These are phyloP conservation scores for Tamias sibiricus DNA, from an alignment of 2,113 vertebrate genomes.

Conservation along the genomic window DNA sequence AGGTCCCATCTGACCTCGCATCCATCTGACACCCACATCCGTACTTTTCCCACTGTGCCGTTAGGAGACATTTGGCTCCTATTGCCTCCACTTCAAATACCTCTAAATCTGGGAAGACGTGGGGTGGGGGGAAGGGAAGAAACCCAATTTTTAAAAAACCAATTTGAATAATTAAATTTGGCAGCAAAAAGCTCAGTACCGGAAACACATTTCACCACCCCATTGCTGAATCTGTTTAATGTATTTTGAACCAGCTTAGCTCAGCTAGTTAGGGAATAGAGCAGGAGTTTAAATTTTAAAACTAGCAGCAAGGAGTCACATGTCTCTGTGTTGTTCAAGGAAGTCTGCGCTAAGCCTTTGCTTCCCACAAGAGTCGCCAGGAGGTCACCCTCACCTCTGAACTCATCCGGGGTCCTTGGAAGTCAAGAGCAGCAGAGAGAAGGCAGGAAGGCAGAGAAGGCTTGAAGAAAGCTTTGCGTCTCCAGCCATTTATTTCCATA, in stretches of 20 bases:
- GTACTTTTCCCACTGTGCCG: not conserved
- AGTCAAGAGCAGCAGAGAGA: conserved; percentile 38
- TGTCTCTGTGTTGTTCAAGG: not conserved
- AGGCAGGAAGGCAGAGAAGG: not conserved
- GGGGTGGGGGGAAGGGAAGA: not conserved
- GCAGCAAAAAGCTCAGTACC: conserved; percentile 73
- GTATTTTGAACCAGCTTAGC: conserved; percentile 72
- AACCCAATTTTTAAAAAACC: conserved; percentile 47
- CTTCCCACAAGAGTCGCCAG: conserved; percentile 13
- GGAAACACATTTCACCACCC: conserved; percentile 63
- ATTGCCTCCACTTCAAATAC: conserved; percentile 53
- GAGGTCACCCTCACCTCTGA: conserved; percentile 65
- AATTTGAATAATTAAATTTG: conserved; percentile 76
- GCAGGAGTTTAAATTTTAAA: conserved; percentile 62
- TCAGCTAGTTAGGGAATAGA: conserved; percentile 56
- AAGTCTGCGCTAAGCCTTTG: not conserved
- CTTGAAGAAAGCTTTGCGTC: conserved; percentile 61
- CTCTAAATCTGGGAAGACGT: conserved; percentile 47
- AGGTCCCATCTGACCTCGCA: not conserved
- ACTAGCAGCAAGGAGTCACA: conserved; percentile 3
- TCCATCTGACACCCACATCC: not conserved
- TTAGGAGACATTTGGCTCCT: conserved; percentile 30
- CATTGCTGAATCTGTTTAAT: conserved; percentile 72
- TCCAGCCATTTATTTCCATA: conserved; percentile 76
- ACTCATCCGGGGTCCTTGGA: conserved; percentile 31